Evolutionary conservation across 1,140 invertebrate species (phyloP), one percentile per base, ranked within the genome.

Genomic region (Grapholita molesta): DNA sequence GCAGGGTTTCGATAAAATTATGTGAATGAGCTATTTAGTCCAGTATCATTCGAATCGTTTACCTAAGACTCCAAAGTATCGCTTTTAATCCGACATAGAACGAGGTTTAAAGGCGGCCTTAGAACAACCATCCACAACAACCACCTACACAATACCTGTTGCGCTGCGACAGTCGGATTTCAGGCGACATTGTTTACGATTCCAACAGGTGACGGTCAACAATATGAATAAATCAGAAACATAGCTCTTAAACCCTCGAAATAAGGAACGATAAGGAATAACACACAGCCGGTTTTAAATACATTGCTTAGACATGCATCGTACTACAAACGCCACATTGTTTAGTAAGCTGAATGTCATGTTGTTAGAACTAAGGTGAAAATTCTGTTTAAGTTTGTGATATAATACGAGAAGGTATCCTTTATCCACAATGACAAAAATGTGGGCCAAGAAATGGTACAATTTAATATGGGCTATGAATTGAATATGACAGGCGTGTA

Each of bases 111-210:
- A 21, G 8, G 42, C 42, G 18, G 42, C 6, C 42, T 48, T 48
- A 21, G 42, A 48, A 48, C 42, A 57, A 57, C 53, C 25, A 57
- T 57, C 53, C 53, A 57, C 53, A 57, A 57, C 9, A 57, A 9
- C 21, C 53, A 15, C 53, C 53, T 57, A 57, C 53, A 23, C 72
- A 74, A 69, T 73, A 72, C 66, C 70, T 78, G 75, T 77, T 79
- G 82, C 70, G 72, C 72, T 66, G 25, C 53, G 21, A 57, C 71
- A 69, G 68, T 73, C 67, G 74, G 74, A 80, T 77, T 80, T 79
- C 76, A 71, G 64, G 75, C 76, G 72, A 83, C 78, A 80, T 73
- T 82, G 78, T 84, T 85, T 79, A 83, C 78, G 71, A 78, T 76
- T 53, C 75, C 70, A 79, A 82, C 82, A 82, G 72, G 76, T 80